phyloP scores from a whole-genome alignment of 2,888 invertebrate species.

The Folsomia manolachei region DNA sequence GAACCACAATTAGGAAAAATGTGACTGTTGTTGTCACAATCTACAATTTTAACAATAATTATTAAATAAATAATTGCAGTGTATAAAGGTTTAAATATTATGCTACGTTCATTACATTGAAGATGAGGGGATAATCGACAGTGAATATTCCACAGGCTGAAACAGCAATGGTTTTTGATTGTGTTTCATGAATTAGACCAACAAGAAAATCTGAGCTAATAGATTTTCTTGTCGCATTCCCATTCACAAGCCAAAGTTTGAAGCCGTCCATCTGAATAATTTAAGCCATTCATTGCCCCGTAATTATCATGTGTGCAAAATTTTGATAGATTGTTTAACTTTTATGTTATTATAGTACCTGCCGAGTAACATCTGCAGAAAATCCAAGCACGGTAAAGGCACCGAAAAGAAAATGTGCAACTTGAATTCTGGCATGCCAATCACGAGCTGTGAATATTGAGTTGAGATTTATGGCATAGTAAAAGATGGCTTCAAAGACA shows the following conservation, averaged over 20 bases:
- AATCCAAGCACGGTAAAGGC: background rate
- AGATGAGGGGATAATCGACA: constrained; percentile 4
- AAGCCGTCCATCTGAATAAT: background rate
- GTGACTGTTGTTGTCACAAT: constrained; percentile 5
- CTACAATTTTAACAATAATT: background rate
- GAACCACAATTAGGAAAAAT: constrained; percentile 5
- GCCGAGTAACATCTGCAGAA: background rate
- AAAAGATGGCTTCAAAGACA: background rate
- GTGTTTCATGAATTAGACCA: background rate
- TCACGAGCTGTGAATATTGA: background rate
- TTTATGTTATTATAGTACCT: background rate
- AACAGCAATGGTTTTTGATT: background rate
- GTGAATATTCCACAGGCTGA: background rate
- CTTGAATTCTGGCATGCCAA: background rate
- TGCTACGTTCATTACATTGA: constrained; percentile 6
- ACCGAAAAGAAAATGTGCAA: background rate
- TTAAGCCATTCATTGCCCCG: too few species aligned
- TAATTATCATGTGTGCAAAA: too few species aligned
- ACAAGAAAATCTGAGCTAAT: background rate
- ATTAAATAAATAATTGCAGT: too few species aligned
- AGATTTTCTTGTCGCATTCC: background rate
- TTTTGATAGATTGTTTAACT: too few species aligned
- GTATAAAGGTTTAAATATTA: too few species aligned
- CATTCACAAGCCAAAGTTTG: background rate
- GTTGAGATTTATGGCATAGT: background rate